Percentiles rank a stretch among this genome's conserved stretches.
Evolutionary conservation across 2,797 vertebrate genomes (phyloP).

Genomic region (Hydrocynus forskahlii): DNA sequence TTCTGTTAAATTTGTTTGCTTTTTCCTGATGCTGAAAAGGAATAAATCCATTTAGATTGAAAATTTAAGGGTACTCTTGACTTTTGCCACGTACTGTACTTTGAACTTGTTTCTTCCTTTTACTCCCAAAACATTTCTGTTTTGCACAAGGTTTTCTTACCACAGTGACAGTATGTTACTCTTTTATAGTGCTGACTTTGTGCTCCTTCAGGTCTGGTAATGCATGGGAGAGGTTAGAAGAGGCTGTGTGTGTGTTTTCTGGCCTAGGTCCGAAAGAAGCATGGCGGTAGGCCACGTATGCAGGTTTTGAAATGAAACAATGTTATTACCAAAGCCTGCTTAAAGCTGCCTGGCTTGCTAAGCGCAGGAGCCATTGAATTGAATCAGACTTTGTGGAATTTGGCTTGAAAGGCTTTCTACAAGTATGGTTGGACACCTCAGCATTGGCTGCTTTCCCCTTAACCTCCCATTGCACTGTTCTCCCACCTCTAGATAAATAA

Average conservation of each 20-base stretch:
- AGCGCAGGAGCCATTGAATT: background rate
- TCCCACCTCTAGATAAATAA: constrained; percentile 25
- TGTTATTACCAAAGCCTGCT: constrained; percentile 30
- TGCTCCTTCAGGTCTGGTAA: constrained; percentile 14
- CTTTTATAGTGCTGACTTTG: background rate
- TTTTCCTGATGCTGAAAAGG: too few species aligned
- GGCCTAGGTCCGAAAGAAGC: constrained; percentile 16
- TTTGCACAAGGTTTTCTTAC: background rate
- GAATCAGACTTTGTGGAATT: constrained; percentile 34
- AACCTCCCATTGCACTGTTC: constrained; percentile 43
- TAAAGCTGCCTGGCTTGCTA: constrained; percentile 33
- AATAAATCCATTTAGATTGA: too few species aligned
- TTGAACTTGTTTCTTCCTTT: background rate
- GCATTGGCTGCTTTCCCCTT: constrained; percentile 22
- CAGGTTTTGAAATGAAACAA: constrained; percentile 24
- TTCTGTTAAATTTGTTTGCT: too few species aligned
- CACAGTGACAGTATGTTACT: constrained; percentile 4
- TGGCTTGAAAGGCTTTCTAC: constrained; percentile 28
- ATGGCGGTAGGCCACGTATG: constrained; percentile 34
- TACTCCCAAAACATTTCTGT: background rate
- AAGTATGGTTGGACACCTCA: constrained; percentile 16
- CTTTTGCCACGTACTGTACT: too few species aligned
- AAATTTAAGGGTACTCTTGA: too few species aligned
- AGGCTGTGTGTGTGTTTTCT: constrained; percentile 18
- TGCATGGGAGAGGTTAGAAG: background rate